phyloP scores from a whole-genome alignment of 2,888 invertebrate genomes.

The Hirtodrosophila trivittata region DNA sequence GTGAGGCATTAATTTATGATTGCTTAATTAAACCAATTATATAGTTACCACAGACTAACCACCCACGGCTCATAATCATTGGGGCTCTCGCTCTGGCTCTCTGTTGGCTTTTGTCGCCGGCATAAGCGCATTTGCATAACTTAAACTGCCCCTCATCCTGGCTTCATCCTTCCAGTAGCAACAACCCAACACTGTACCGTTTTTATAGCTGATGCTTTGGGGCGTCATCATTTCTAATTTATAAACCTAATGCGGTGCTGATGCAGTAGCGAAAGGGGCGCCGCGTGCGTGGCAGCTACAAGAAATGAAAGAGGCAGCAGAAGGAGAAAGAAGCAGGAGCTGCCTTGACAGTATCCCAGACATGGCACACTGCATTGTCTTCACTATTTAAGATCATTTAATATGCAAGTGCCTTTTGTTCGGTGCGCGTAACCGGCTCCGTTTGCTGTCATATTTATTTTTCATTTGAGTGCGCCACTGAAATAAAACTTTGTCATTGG shows the following conservation, averaged over 20 bases:
- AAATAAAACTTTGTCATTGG: conserved; percentile 79
- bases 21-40: conserved; percentile 76
- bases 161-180: conserved; percentile 1
- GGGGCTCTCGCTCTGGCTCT: conserved; percentile 35
- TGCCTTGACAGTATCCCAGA: conserved; percentile 8
- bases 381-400: conserved; percentile 78
- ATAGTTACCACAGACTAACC: conserved; percentile 40
- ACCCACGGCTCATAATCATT: conserved; percentile 32
- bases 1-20: conserved; percentile 70
- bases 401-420: conserved; percentile 76
- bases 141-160: conserved; percentile 49
- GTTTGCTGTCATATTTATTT: conserved; percentile 76
- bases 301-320: background rate
- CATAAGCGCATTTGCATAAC: conserved; percentile 75
- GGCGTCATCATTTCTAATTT: conserved; percentile 77
- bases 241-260: conserved; percentile 74
- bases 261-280: conserved; percentile 37
- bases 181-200: conserved; percentile 19
- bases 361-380: conserved; percentile 66
- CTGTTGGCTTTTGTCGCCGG: conserved; percentile 63
- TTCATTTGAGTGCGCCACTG: conserved; percentile 72
- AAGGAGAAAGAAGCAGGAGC: background rate
- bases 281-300: conserved; percentile 19
- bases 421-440: conserved; percentile 51
- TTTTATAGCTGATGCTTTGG: conserved; percentile 50